These are phyloP conservation scores for Sphecodes monilicornis DNA, from an alignment of 2,888 invertebrate species.

Conservation along the genomic window DNA sequence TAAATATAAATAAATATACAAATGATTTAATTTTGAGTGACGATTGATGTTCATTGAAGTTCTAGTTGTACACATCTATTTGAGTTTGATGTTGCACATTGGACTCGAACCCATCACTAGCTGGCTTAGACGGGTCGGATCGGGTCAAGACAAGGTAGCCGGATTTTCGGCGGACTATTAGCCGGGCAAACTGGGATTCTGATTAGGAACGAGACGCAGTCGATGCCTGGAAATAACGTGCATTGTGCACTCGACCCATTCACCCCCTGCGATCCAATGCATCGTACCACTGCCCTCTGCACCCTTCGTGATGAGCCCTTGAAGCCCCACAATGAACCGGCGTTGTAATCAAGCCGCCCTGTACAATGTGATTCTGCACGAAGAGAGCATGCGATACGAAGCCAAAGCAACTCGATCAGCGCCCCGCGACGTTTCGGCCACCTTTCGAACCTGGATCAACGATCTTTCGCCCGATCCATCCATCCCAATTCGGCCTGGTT, in stretches of 20 bases:
- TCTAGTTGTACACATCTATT: not conserved
- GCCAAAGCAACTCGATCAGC: constrained; percentile 70
- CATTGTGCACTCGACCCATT: constrained; percentile 63
- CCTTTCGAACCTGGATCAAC: not conserved
- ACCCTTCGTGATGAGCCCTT: constrained; percentile 68
- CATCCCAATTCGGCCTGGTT: not conserved
- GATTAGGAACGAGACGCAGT: constrained; percentile 67
- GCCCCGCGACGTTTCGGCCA: constrained; percentile 51
- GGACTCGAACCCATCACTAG: not conserved
- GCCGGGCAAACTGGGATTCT: constrained; percentile 65
- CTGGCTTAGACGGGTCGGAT: not conserved
- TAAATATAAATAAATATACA: too few relatives aligned
- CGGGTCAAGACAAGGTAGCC: constrained; percentile 27
- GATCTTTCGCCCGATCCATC: not conserved
- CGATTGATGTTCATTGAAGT: too few relatives aligned
- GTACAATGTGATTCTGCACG: constrained; percentile 64
- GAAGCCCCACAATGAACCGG: constrained; percentile 74
- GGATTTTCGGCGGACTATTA: constrained; percentile 58
- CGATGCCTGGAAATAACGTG: constrained; percentile 67
- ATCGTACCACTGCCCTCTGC: constrained; percentile 35
- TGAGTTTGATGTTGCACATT: not conserved
- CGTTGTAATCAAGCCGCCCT: constrained; percentile 63
- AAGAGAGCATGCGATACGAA: constrained; percentile 68
- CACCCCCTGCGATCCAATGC: constrained; percentile 28
- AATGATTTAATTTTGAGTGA: not conserved